Evolutionary conservation across 2,888 invertebrate genomes (phyloP), one percentile per base, ranked within the genome.

Genomic region (Anaspis maculata): DNA sequence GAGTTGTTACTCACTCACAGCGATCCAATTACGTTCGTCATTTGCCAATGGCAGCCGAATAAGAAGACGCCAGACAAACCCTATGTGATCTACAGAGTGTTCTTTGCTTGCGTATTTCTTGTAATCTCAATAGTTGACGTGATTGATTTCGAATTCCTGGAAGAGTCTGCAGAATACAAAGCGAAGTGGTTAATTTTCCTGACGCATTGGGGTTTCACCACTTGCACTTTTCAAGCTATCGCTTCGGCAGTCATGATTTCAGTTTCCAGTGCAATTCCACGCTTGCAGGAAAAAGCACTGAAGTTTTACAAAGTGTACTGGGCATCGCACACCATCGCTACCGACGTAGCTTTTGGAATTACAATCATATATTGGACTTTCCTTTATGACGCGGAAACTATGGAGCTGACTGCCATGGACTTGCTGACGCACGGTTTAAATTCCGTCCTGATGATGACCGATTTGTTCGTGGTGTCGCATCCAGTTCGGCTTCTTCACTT

Each of bases 341-440:
- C 81, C 0, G 74, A 80, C 45, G 68, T 80, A 14, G 81, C 86
- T 1, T 71, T 85, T 44, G 79, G 78, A 31, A 81, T 87, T 44
- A 81, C 83, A 1, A 67, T 79, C 10, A 71, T 81, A 27, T 88
- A 86, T 59, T 88, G 88, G 87, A 63, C 69, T 14, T 62, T 79
- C 29, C 79, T 87, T 5, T 79, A 83, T 61, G 73, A 85, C 61
- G 72, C 51, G 27, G 77, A 68, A 50, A 71, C 73, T 28, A 77
- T 80, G 44, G 62, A 67, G 25, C 61, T 82, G 25, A 79, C 81
- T 55, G 70, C 73, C 1, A 66, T 83, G 24, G 86, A 85, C 61
- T 61, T 84, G 11, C 67, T 84, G 30, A 74, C 80, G 0, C 89
- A 90, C 60, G 80, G 77, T 7, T 73, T 76, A 41, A 89, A 89